Base-by-base conservation (phyloP, 35 echinoderm and acorn worm species). In the Apostichopus japonicus region DNA sequence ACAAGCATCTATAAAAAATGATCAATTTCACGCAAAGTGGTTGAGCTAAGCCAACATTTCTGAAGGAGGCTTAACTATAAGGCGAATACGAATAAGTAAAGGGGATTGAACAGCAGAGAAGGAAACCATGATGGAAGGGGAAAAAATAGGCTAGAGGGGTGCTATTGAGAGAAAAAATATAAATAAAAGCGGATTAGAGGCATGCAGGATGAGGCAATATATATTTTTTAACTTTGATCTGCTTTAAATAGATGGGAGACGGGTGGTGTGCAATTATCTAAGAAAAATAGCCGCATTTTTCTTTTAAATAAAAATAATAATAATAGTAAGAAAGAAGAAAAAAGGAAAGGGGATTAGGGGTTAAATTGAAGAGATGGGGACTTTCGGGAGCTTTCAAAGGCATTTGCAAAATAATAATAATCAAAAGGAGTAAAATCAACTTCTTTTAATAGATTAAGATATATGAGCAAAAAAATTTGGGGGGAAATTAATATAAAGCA, bases 231-330 rank as follows among this genome's bases (percentile, higher is more conserved):
- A 19, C 81, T 84, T 84, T 84, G 81, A 84, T 84, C 81, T 84
- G 16, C 57, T 57, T 84, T 58, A 5, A 24, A 51, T 84, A 84
- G 17, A 84, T 53, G 1, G 53, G 52, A 56, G 54, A 84, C 70
- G 81, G 33, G 54, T 51, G 56, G 57, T 17, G 54, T 57, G 81
- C 54, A 84, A 84, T 84, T 84, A 84, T 84, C 81, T 54, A 84
- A 84, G 81, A 84, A 84, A 84, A 84, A 84, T 84, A 84, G 81
- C 81, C 81, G 81, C 56, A 57, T 84, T 84, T 84, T 61, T 44
- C 33, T 44, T 44, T 44, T 44, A 44, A 44, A 44, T 44, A 44
- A 44, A 44, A 44, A 44, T 44, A 44, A 44, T 44, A 44, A 44
- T 44, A 44, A 44, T 44, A 44, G 33, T 15, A 67, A 67, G 63